phyloP scores from a whole-genome alignment of 2,113 vertebrate species.

The Alethe diademata region DNA sequence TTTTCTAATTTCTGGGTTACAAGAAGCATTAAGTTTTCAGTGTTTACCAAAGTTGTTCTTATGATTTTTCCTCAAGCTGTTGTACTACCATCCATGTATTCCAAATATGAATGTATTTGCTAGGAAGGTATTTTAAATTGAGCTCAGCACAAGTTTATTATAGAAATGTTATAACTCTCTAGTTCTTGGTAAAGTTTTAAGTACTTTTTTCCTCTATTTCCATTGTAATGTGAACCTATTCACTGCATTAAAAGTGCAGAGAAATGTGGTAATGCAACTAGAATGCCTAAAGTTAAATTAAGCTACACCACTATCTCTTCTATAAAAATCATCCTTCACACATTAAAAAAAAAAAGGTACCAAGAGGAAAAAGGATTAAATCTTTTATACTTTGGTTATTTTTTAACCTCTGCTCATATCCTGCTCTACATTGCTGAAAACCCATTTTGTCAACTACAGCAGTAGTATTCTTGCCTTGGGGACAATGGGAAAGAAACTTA shows the following conservation, averaged over 20 bases:
- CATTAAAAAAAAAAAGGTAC: not conserved
- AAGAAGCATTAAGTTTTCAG: not conserved
- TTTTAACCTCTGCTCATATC: not conserved
- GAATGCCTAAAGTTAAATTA: constrained; percentile 16
- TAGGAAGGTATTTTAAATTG: constrained; percentile 39
- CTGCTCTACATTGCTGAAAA: not conserved
- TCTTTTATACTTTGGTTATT: not conserved
- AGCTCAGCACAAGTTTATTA: constrained; percentile 26
- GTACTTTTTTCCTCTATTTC: constrained; percentile 38
- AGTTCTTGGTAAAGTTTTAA: constrained; percentile 14
- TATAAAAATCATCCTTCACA: not conserved
- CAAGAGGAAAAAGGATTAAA: not conserved
- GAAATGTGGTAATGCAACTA: not conserved
- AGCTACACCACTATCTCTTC: not conserved
- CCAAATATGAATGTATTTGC: constrained; percentile 40
- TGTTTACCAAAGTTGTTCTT: not conserved
- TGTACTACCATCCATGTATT: not conserved
- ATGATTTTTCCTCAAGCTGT: constrained; percentile 3
- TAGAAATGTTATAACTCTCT: constrained; percentile 34
- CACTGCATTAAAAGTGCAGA: not conserved
- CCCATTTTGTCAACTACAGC: not conserved
- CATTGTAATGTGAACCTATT: not conserved
- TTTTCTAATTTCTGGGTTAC: not conserved
- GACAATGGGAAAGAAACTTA: not conserved
- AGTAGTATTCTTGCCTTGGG: not conserved